Base-by-base conservation (phyloP, 2,888 invertebrate species). In the Leptopilina myrica region DNA sequence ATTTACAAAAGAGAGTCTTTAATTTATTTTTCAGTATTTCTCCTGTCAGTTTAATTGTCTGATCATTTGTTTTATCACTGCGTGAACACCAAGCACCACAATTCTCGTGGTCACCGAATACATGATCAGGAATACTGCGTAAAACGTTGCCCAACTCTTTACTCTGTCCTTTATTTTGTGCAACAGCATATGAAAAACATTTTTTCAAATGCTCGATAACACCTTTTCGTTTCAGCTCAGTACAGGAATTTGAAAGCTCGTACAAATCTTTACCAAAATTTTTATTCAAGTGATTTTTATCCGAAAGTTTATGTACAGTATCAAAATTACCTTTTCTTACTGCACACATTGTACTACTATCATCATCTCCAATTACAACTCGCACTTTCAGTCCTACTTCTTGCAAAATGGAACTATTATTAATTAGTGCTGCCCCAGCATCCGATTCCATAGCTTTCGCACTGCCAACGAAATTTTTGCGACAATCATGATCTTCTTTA, bases 391-490 rank as follows among this genome's bases (percentile, higher is more conserved):
- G 15, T 12, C 76, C 75, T 33, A 65, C 49, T 78, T 86, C 83
- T 82, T 85, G 81, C 6, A 86, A 69, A 65, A 85, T 82, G 8
- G 7, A 43, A 69, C 85, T 87, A 8, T 82, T 40, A 20, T 81
- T 84, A 1, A 85, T 66, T 8, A 87, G 26, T 33, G 81, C 20
- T 40, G 79, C 86, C 1, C 82, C 87, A 49, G 69, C 69, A 62
- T 64, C 49, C 0, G 77, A 80, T 76, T 88, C 85, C 87, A 88
- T 88, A 1, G 85, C 85, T 81, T 88, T 89, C 0, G 86, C 85
- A 77, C 83, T 83, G 7, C 85, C 86, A 9, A 43, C 40, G 67
- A 85, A 88, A 80, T 87, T 87, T 9, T 78, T 11, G 40, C 86
- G 76, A 53, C 87, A 87, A 53, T 84, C 84, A 79, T 87, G 85